Evolutionary conservation across 2,888 invertebrate species (phyloP).

Genomic region (Uropetala carovei): DNA sequence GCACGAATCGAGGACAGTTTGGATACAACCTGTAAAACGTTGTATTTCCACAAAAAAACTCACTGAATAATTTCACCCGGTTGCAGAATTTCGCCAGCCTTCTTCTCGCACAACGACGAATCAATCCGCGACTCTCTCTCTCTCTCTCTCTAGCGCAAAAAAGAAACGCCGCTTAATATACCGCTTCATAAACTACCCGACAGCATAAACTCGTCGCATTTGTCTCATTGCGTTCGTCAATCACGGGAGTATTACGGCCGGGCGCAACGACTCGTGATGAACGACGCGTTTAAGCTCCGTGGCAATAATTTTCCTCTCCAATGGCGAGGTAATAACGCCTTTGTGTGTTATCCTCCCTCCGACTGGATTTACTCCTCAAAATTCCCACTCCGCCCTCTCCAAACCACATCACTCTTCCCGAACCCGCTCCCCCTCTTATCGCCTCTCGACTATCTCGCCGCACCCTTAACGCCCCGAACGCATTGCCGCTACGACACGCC

Average conservation of each 20-base stretch:
- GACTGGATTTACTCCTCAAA: slow-evolving; percentile 46
- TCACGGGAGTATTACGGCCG: slow-evolving; percentile 23
- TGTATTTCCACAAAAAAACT: not conserved
- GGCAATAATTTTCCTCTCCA: slow-evolving; percentile 62
- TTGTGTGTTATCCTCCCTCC: slow-evolving; percentile 18
- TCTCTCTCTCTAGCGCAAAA: too few relatives aligned
- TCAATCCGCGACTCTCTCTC: not conserved
- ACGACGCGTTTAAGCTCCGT: slow-evolving; percentile 58
- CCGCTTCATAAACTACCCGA: not conserved
- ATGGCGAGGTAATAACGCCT: slow-evolving; percentile 59
- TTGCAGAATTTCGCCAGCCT: not conserved
- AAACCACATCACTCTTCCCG: not conserved
- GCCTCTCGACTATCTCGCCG: slow-evolving; percentile 45
- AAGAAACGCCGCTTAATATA: not conserved
- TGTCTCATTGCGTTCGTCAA: slow-evolving; percentile 45
- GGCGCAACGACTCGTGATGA: slow-evolving; percentile 42
- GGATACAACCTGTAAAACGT: not conserved
- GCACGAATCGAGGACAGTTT: not conserved
- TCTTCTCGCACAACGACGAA: not conserved
- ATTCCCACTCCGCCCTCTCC: not conserved
- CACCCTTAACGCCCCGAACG: slow-evolving; percentile 44
- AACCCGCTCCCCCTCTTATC: slow-evolving; percentile 34
- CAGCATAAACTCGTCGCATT: slow-evolving; percentile 26
- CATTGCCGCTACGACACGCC: not conserved
- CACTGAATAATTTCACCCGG: not conserved